Conservation (phyloP, 2,888 invertebrate genomes). For the Drosophila cognata region DNA sequence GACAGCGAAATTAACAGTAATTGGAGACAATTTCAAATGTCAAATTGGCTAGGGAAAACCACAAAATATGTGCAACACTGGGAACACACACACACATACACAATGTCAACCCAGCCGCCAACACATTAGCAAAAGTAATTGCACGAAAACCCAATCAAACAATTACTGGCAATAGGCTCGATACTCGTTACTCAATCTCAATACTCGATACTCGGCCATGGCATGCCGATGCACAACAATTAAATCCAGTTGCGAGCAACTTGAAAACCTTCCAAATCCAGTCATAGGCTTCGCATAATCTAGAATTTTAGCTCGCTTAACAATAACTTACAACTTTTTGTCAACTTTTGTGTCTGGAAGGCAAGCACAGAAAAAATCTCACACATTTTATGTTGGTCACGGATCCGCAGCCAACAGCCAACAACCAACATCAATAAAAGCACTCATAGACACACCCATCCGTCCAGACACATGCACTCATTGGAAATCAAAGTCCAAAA, state of each 20-base stretch:
- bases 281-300: constrained; percentile 34
- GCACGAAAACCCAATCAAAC: constrained; percentile 18
- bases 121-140: constrained; percentile 11
- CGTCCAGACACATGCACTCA: constrained; percentile 14
- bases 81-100: constrained; percentile 10
- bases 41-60: constrained; percentile 66
- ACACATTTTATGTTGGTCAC: constrained; percentile 46
- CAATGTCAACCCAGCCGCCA: constrained; percentile 28
- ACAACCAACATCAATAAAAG: neutral
- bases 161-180: constrained; percentile 31
- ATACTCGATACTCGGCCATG: constrained; percentile 34
- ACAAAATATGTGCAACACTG: constrained; percentile 43
- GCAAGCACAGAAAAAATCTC: constrained; percentile 32
- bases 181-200: constrained; percentile 21
- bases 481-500: constrained; percentile 21
- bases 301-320: constrained; percentile 32
- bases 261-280: constrained; percentile 35
- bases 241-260: constrained; percentile 15
- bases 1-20: constrained; percentile 56
- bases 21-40: constrained; percentile 68
- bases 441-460: constrained; percentile 23
- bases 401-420: constrained; percentile 38
- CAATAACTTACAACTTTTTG: constrained; percentile 18
- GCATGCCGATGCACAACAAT: constrained; percentile 26
- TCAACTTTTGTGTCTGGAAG: constrained; percentile 17